Conservation (phyloP, 2,113 vertebrate species). For the Etheostoma spectabile region DNA sequence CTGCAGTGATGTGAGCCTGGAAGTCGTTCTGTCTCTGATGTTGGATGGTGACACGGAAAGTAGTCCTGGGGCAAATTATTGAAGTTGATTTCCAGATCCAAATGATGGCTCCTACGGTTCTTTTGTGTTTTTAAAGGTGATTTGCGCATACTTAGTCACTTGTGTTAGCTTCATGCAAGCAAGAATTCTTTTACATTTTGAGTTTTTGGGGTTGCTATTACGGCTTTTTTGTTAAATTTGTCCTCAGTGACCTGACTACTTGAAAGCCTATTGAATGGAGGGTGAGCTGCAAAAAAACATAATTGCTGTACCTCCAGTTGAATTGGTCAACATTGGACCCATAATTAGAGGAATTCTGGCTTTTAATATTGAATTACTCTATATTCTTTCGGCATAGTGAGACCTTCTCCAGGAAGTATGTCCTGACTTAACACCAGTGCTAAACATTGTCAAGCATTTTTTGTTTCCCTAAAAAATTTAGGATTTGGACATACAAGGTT, state of each 20-base stretch:
- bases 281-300: constrained; percentile 37
- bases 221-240: constrained; percentile 38
- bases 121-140: constrained; percentile 66
- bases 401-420: neutral
- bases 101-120: constrained; percentile 62
- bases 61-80: constrained; percentile 33
- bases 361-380: neutral
- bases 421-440: neutral
- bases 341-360: neutral
- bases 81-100: constrained; percentile 47
- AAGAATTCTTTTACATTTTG: constrained; percentile 44
- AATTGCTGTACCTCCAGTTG: constrained; percentile 38
- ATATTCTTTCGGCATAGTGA: neutral
- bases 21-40: constrained; percentile 44
- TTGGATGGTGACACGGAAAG: constrained; percentile 44
- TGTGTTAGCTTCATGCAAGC: constrained; percentile 42
- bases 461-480: too few relatives aligned
- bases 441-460: too few relatives aligned
- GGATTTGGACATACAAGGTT: too few relatives aligned
- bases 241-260: constrained; percentile 42
- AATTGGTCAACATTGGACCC: constrained; percentile 13
- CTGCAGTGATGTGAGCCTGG: constrained; percentile 24
- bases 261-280: constrained; percentile 49
- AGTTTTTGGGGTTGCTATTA: constrained; percentile 42
- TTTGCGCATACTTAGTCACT: constrained; percentile 52